phyloP scores from a whole-genome alignment of 2,888 invertebrate genomes.

The Drosophila niveifrons region DNA sequence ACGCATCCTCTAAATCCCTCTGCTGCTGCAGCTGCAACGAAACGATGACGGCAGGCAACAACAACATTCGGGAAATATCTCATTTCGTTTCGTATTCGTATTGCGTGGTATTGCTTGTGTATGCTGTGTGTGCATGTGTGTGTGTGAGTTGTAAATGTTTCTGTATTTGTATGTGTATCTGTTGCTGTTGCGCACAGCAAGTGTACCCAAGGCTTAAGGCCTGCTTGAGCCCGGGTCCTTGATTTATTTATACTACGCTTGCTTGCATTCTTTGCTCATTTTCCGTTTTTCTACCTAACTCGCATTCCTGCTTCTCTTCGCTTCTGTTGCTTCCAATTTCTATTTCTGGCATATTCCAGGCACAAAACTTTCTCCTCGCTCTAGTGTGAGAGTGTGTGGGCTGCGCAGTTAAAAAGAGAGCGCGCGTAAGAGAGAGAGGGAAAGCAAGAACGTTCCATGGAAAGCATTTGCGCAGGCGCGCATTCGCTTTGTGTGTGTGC shows the following conservation, averaged over 20 bases:
- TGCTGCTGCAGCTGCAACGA: conserved; percentile 65
- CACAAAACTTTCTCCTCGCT: conserved; percentile 68
- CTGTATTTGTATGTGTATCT: conserved; percentile 50
- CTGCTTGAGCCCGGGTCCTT: conserved; percentile 70
- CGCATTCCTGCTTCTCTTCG: conserved; percentile 38
- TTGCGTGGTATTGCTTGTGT: no score
- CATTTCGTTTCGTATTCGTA: conserved; percentile 22
- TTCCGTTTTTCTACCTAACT: conserved; percentile 66
- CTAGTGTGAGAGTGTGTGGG: conserved; percentile 28
- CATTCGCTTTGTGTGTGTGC: conserved; percentile 10
- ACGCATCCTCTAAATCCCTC: conserved; percentile 66
- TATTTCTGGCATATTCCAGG: conserved; percentile 52
- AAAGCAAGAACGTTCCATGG: conserved; percentile 3
- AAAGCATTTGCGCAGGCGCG: conserved; percentile 69
- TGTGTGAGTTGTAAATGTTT: conserved; percentile 18
- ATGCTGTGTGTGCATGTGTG: conserved; percentile 34
- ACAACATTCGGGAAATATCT: conserved; percentile 38
- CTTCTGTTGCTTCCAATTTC: conserved; percentile 50
- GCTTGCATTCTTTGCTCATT: conserved; percentile 46
- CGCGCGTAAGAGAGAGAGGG: neutral
- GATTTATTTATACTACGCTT: conserved; percentile 74
- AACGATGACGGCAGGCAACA: conserved; percentile 33
- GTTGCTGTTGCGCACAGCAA: conserved; percentile 69
- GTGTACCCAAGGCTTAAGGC: conserved; percentile 66
- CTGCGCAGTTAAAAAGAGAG: neutral